A percentile compares a stretch with the other conserved stretches of the same genome.
phyloP scores from a whole-genome alignment of 2,113 vertebrate species.

The Hippocampus abdominalis region DNA sequence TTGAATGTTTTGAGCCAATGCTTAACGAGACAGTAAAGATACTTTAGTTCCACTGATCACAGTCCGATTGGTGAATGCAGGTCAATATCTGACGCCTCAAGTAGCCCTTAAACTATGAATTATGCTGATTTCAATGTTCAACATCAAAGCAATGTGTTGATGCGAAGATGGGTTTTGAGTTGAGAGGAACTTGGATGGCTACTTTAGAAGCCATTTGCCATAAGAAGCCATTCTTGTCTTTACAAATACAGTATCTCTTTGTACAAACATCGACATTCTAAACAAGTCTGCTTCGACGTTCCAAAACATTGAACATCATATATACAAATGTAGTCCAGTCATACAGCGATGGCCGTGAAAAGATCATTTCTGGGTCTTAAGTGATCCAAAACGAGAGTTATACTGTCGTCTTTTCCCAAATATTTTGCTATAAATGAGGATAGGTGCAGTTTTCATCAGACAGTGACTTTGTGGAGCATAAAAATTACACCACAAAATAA shows the following conservation, averaged over 20 bases:
- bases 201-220: background rate
- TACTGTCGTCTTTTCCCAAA: background rate
- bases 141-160: too few species aligned
- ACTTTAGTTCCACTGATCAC: background rate
- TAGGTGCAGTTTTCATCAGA: background rate
- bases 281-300: too few species aligned
- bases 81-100: background rate
- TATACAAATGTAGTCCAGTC: too few species aligned
- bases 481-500: background rate
- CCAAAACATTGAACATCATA: too few species aligned
- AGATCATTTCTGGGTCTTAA: background rate
- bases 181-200: too few species aligned
- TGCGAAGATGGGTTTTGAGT: too few species aligned
- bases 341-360: too few species aligned
- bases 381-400: background rate
- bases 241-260: background rate
- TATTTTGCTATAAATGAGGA: background rate
- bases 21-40: background rate
- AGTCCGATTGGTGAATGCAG: background rate
- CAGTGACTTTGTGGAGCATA: background rate
- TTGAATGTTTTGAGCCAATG: background rate
- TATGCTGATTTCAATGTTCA: too few species aligned
- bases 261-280: background rate
- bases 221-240: background rate
- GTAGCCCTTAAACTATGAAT: background rate